A percentile compares a stretch with the other conserved stretches of the same genome.
Evolutionary conservation across 2,113 vertebrate genomes (phyloP).

Genomic region (Columba livia): DNA sequence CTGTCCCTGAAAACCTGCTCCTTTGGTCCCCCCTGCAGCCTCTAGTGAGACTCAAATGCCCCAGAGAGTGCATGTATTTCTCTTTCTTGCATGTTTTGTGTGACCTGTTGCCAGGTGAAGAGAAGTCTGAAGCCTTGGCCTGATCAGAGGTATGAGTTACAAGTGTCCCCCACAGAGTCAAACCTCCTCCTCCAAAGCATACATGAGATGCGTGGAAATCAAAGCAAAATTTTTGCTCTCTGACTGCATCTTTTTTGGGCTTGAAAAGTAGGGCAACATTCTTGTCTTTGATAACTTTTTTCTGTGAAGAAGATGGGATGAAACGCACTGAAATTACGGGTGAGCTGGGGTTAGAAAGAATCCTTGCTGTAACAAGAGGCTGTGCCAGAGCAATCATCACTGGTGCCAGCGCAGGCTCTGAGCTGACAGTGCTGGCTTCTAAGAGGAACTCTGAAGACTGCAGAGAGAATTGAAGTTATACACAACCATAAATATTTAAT

Average conservation of each 20-base stretch:
- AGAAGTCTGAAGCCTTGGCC: neutral
- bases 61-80: rapidly evolving
- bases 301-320: neutral
- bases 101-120: neutral
- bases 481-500: conserved; percentile 54
- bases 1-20: neutral
- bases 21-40: neutral
- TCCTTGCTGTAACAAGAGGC: neutral
- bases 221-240: neutral
- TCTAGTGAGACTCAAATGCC: neutral
- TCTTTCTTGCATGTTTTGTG: neutral
- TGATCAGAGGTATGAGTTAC: neutral
- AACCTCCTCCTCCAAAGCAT: neutral
- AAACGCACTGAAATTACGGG: neutral
- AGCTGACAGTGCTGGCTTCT: conserved; percentile 26
- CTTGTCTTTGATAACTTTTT: neutral
- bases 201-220: neutral
- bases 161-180: neutral
- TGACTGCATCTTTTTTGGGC: neutral
- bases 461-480: conserved; percentile 9
- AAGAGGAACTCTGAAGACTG: neutral
- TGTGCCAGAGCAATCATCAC: neutral
- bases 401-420: rapidly evolving
- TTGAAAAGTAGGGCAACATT: neutral
- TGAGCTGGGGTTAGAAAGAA: neutral